Evolutionary conservation across 2,888 invertebrate species (phyloP), one percentile per base, ranked within the genome.

Genomic region (Eristalis pertinax): DNA sequence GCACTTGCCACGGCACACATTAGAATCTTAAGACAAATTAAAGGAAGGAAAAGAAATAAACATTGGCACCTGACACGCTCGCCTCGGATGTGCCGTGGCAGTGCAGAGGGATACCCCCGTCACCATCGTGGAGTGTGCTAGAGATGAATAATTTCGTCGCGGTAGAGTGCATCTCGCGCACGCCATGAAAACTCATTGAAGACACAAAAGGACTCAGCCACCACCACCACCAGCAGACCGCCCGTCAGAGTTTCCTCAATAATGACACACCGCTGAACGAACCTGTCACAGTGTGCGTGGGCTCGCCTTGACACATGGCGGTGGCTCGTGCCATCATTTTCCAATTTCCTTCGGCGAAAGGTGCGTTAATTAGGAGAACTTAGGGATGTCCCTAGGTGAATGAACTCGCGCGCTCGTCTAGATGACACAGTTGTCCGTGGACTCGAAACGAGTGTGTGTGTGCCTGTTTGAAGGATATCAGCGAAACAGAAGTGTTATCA

Each of bases 141-240:
- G 86, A 87, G 62, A 87, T 84, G 86, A 87, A 87, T 87, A 87
- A 87, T 87, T 87, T 87, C 75, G 86, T 83, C 35, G 72, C 83
- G 86, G 56, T 76, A 87, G 86, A 84, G 29, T 79, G 83, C 79
- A 64, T 87, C 43, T 63, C 75, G 83, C 75, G 86, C 82, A 69
- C 83, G 43, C 22, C n/a, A 72, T 56, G 64, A 75, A 79, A 87
- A 79, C 65, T 29, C 60, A 38, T 19, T 60, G 35, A 70, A 43
- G 11, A 26, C 26, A 29, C 38, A 19, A 68, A 43, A 81, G 24
- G 72, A 69, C 58, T 41, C 58, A 73, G 64, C 38, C 22, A 65
- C 62, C 64, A 75, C 50, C 74, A 79, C 38, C 26, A 65, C 62
- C 64, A 70, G 29, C 74, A 75, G 32, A 15, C 43, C 82, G n/a